Base-by-base conservation (phyloP, 2,888 invertebrate genomes). In the Mimas tiliae region DNA sequence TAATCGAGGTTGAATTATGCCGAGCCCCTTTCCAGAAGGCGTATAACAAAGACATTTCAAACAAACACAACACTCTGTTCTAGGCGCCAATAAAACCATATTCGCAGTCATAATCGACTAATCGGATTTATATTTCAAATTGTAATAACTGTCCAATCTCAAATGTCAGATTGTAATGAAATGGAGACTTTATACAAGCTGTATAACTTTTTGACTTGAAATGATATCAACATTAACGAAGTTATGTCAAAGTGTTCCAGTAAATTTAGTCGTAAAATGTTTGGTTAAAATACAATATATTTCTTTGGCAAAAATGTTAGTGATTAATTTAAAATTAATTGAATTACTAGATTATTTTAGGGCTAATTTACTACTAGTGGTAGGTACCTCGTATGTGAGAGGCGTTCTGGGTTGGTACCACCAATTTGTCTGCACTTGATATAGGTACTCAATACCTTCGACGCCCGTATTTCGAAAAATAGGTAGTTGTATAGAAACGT, bases 61-160 rank as follows among this genome's bases (percentile, higher is more conserved):
- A 47, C 45, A 47, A 33, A 47, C 45, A 12, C 19, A 50, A 50
- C 50, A 62, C 42, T 50, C 62, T 42, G 33, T 62, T 62, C 50
- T 51, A n/a, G 33, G 51, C 62, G 51, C 62, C 62, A 70, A 65
- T 70, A 67, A 70, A 65, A 70, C 67, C 64, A 63, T 63, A 70
- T 69, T 69, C 67, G 66, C 67, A 67, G 68, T 64, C 66, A 70
- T 73, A 71, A 62, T 42, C 33, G 55, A 58, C 65, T 67, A 69
- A 71, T 73, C 72, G 65, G 21, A 62, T 55, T 64, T 65, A 69
- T 73, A 71, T 69, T 66, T 73, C 70, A 69, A 68, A 68, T 69
- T 16, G 71, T 62, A 67, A 71, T 68, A 73, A 67, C 70, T 65
- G 69, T 68, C 67, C 47, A 38, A 65, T 70, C 64, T 48, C 21